Evolutionary conservation across 2,113 vertebrate genomes (phyloP), one percentile per base, ranked within the genome.

Genomic region (Coptodon rendalli): DNA sequence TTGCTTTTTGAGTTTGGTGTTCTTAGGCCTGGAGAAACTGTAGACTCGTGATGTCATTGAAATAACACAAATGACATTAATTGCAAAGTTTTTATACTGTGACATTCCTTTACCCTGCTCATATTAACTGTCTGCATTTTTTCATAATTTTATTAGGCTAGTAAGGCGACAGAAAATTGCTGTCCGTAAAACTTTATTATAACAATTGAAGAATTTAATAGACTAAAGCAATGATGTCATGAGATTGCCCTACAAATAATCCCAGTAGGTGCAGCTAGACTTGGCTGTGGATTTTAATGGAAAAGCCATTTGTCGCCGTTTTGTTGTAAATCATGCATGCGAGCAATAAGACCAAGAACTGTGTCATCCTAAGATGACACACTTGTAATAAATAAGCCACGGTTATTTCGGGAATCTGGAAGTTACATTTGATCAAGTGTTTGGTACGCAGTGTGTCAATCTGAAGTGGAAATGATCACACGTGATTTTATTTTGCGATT

Each of bases 181-280:
- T 61, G 79, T 73, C 63, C 63, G 80, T 93, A 88, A 89, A 91
- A 78, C 81, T 89, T 89, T 85, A 88, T 88, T 52, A 52, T 50
- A 78, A 78, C 45, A 78, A 90, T 80, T 40, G 86, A 27, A 36
- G 45, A 76, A 31, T 31, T 31, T 78, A 31, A 78, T 78, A 78
- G 71, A 50, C 45, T 78, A 63, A 50, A 80, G 81, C 31, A 10
- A 13, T 92, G 89, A 91, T 89, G 89, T 93, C 92, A 89, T 82
- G 24, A 79, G 87, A 87, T 59, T 88, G 48, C 53, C 61, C 50
- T 22, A 82, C 78, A 82, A 85, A 16, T 22, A 11, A 80, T 86
- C 66, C 38, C 4, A 5, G 48, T 43, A 57, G 80, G 19, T 59
- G 2, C 10, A 80, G 80, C 34, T 36, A 6, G 81, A 52, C 73